Conservation (phyloP, 2,888 invertebrate species). For the Tetramorium bicarinatum region DNA sequence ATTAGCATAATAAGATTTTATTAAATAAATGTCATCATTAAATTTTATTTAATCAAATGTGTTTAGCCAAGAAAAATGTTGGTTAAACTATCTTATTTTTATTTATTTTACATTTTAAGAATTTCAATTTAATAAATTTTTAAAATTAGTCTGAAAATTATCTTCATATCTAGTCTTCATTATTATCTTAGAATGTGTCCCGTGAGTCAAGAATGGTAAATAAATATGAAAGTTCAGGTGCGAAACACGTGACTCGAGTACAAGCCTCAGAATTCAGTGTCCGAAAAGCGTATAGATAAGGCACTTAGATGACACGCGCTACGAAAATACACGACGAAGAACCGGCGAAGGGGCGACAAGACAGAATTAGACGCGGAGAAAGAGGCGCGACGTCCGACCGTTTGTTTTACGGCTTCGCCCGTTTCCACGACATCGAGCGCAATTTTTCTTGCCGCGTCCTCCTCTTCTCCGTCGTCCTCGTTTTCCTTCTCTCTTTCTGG, state of each 20-base stretch:
- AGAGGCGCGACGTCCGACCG: slow-evolving; percentile 73
- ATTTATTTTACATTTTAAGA: background rate
- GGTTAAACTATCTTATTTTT: background rate
- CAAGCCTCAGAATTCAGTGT: background rate
- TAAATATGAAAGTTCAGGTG: slow-evolving; percentile 21
- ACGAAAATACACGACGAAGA: slow-evolving; percentile 74
- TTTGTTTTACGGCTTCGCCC: slow-evolving; percentile 73
- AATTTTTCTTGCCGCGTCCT: slow-evolving; percentile 72
- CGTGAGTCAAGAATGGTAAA: background rate
- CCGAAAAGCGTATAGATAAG: slow-evolving; percentile 65
- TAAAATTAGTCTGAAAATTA: background rate
- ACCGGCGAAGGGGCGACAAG: slow-evolving; percentile 65
- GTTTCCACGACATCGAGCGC: slow-evolving; percentile 73
- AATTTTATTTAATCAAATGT: background rate
- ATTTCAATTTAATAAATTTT: background rate
- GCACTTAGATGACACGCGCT: slow-evolving; percentile 74
- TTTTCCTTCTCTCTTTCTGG: background rate
- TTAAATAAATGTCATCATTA: background rate
- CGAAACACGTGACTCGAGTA: background rate
- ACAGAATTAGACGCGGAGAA: slow-evolving; percentile 75
- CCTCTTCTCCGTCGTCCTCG: slow-evolving; percentile 13
- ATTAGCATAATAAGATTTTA: background rate
- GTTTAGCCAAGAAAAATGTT: background rate
- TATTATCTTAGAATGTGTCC: background rate
- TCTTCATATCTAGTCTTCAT: background rate